Conservation (phyloP, 2,888 invertebrate genomes). For the Rhagonycha fulva region DNA sequence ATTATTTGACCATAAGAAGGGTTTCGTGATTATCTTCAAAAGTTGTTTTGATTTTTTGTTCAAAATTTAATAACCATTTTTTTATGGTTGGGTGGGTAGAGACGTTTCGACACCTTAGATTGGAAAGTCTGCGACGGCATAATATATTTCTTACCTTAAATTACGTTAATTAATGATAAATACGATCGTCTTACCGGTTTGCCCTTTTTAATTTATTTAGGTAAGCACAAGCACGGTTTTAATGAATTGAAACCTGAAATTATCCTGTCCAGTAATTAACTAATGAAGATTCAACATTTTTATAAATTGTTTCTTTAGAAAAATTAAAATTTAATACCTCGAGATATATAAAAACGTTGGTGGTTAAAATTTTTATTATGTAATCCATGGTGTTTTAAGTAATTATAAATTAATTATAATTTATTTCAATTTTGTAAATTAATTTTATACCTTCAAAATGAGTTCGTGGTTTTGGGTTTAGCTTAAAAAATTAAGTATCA, state of each 20-base stretch:
- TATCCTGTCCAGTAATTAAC: background rate
- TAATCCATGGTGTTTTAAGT: background rate
- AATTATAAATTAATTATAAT: background rate
- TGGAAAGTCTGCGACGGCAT: background rate
- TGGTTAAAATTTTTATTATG: background rate
- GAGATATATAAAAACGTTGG: background rate
- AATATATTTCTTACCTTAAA: background rate
- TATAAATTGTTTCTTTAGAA: background rate
- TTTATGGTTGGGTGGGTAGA: background rate
- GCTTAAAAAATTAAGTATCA: background rate
- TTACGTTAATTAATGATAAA: background rate
- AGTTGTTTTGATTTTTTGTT: no score
- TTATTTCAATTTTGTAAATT: background rate
- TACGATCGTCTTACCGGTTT: background rate
- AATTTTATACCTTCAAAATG: background rate
- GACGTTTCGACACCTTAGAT: background rate
- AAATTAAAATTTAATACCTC: background rate
- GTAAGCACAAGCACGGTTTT: background rate
- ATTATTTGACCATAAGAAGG: no score
- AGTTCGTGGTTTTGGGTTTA: background rate
- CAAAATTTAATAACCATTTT: no score
- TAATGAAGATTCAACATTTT: background rate
- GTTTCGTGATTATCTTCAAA: no score
- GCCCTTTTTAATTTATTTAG: background rate
- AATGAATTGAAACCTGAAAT: background rate